Conservation (phyloP, 2,888 invertebrate genomes). For the Microctonus aethiopoides region DNA sequence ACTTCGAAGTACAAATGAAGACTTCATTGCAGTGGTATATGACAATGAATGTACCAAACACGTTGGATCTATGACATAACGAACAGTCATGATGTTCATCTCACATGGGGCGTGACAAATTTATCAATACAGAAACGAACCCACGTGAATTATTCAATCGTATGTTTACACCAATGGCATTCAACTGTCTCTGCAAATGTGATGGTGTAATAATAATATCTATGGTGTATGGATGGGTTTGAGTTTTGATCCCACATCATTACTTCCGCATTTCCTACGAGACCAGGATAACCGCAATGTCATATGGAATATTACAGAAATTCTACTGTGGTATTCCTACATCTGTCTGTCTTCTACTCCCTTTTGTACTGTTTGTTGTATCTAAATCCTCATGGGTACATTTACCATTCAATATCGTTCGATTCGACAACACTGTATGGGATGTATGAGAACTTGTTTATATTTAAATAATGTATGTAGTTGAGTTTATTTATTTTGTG, state of each 20-base stretch:
- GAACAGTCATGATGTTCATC: constrained; percentile 4
- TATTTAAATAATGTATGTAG: no score
- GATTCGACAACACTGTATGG: no score
- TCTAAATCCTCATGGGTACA: constrained; percentile 32
- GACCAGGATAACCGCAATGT: constrained; percentile 51
- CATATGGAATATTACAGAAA: constrained; percentile 57
- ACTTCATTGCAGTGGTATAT: no score
- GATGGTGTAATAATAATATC: constrained; percentile 7
- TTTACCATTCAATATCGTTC: constrained; percentile 31
- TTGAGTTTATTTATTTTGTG: constrained; percentile 1
- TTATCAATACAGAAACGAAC: constrained; percentile 20
- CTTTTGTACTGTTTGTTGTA: constrained; percentile 14
- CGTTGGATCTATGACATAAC: constrained; percentile 3
- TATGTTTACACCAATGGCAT: constrained; percentile 49
- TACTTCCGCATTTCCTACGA: constrained; percentile 53
- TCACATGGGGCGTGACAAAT: constrained; percentile 20
- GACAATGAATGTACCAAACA: no score
- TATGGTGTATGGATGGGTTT: background rate
- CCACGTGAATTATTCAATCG: constrained; percentile 48
- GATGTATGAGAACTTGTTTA: no score
- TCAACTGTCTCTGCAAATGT: constrained; percentile 38
- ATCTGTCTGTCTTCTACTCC: constrained; percentile 39
- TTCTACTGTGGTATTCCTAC: constrained; percentile 44
- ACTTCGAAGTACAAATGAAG: no score
- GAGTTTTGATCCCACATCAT: constrained; percentile 52